phyloP scores from a whole-genome alignment of 2,113 vertebrate genomes.

The Myiozetetes cayanensis region DNA sequence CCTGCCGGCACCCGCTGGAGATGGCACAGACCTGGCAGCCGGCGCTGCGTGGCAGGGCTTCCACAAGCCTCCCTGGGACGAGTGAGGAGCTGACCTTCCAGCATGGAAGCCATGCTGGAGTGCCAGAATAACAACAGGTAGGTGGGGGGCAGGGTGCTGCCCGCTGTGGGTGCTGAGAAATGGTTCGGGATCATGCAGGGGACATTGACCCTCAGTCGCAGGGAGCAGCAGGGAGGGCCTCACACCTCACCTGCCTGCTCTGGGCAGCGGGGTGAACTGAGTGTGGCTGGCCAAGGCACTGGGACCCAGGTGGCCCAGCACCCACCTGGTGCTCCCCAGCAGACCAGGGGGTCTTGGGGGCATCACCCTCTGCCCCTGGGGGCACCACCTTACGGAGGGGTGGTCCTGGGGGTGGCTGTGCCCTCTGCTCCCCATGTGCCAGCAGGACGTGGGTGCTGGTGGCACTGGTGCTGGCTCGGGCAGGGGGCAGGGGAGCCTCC shows the following conservation, averaged over 20 bases:
- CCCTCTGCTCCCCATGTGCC: not conserved
- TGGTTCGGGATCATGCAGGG: not conserved
- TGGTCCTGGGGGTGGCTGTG: not conserved
- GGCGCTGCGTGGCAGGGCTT: not conserved
- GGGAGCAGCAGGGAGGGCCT: not conserved
- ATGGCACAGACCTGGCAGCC: fast-evolving
- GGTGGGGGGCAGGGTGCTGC: not conserved
- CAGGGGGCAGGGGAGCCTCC: not conserved
- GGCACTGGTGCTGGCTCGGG: not conserved
- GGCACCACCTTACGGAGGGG: not conserved
- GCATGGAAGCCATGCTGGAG: not conserved
- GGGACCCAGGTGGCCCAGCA: fast-evolving
- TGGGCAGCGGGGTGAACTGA: not conserved
- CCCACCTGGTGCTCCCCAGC: fast-evolving
- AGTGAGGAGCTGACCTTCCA: not conserved
- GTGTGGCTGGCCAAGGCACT: not conserved
- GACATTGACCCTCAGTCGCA: no score
- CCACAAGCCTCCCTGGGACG: not conserved
- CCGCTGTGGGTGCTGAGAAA: fast-evolving
- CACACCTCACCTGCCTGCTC: not conserved
- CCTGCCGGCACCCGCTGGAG: not conserved
- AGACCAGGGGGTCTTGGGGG: not conserved
- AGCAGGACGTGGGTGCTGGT: fast-evolving
- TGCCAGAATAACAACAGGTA: not conserved
- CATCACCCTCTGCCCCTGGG: not conserved